Conservation (phyloP, 2,797 vertebrate genomes). For the Bryconaethiops microstoma region DNA sequence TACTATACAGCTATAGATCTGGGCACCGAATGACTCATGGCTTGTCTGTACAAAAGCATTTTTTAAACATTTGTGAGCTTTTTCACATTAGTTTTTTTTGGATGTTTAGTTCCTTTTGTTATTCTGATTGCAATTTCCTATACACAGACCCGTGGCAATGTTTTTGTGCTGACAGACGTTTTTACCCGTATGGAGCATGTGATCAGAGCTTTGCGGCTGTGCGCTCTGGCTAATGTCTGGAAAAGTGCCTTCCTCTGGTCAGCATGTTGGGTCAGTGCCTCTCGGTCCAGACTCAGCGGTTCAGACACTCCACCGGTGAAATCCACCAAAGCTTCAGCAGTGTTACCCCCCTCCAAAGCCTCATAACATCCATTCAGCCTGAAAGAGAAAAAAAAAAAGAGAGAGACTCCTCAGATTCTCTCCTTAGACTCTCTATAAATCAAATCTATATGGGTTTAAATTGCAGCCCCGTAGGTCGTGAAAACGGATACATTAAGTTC, state of each 20-base stretch:
- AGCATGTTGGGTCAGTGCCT: slow-evolving; percentile 49
- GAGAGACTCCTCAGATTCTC: not conserved
- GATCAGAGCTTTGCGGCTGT: slow-evolving; percentile 77
- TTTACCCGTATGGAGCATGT: slow-evolving; percentile 83
- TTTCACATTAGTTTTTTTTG: no score
- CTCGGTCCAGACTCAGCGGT: slow-evolving; percentile 67
- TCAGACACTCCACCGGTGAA: slow-evolving; percentile 86
- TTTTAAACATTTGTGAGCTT: no score
- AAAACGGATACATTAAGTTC: not conserved
- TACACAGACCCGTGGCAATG: not conserved
- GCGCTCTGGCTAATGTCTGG: slow-evolving; percentile 74
- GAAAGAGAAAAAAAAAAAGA: not conserved
- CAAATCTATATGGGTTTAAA: not conserved
- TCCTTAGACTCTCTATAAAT: not conserved
- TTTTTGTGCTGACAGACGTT: not conserved
- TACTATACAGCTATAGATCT: not conserved
- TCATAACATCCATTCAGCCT: slow-evolving; percentile 86
- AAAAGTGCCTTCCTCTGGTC: slow-evolving; percentile 75
- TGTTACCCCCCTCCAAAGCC: slow-evolving; percentile 85
- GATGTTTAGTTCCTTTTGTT: no score
- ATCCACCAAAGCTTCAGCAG: slow-evolving; percentile 83
- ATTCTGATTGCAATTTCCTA: not conserved
- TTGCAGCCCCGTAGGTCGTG: not conserved
- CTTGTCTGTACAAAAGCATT: no score
- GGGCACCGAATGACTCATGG: no score